Percentiles rank a stretch among this genome's conserved stretches.
phyloP scores from a whole-genome alignment of 2,113 vertebrate species.

The Dendropsophus ebraccatus region DNA sequence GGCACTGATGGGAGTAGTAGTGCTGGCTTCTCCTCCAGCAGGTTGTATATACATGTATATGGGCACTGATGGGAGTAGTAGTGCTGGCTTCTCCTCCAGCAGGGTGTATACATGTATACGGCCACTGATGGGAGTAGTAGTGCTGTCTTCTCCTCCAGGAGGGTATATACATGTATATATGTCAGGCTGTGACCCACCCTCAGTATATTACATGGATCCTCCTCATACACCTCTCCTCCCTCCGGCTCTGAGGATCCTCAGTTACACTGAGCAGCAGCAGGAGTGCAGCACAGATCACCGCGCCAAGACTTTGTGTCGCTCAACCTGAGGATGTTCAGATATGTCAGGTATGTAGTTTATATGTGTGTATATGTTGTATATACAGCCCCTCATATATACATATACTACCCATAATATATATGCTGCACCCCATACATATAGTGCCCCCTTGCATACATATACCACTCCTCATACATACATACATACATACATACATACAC shows the following conservation, averaged over 20 bases:
- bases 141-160: too few species aligned
- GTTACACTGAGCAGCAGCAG: not conserved
- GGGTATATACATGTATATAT: not conserved
- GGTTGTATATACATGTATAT: too few species aligned
- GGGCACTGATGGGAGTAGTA: too few species aligned
- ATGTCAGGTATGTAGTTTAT: not conserved
- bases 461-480: too few species aligned
- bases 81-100: too few species aligned
- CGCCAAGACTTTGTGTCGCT: not conserved
- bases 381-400: not conserved
- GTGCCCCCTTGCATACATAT: too few species aligned
- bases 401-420: not conserved
- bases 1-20: too few species aligned
- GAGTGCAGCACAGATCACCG: not conserved
- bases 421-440: not conserved
- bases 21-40: too few species aligned
- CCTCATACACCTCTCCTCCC: not conserved
- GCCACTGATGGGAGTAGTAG: too few species aligned
- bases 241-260: conserved; percentile 6
- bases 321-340: not conserved
- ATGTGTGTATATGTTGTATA: not conserved
- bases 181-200: not conserved
- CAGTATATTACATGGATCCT: not conserved
- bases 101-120: too few species aligned
- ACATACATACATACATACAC: too few species aligned